Evolutionary conservation across 1,140 invertebrate species (phyloP).

Genomic region (Diorhabda elongata): DNA sequence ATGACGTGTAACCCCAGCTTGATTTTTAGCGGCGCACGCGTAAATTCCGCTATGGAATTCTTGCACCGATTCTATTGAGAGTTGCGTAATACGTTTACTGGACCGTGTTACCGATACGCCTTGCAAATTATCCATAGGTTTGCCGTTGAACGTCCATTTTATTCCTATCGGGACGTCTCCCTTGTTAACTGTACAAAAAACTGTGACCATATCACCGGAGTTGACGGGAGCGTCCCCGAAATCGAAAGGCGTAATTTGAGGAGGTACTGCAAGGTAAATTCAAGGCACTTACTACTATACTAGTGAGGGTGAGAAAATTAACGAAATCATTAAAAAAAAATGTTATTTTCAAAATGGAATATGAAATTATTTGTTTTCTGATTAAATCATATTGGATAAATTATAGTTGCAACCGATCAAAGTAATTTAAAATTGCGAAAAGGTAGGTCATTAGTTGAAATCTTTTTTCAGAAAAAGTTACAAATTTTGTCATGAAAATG

Average conservation of each 20-base stretch:
- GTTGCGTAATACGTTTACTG: conserved; percentile 59
- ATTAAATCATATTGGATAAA: too few species aligned
- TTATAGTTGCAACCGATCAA: too few species aligned
- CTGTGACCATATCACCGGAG: conserved; percentile 54
- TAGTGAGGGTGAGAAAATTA: background rate
- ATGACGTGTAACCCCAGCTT: conserved; percentile 58
- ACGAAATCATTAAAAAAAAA: conserved; percentile 1
- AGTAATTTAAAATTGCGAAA: too few species aligned
- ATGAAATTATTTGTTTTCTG: too few species aligned
- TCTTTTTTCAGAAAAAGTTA: too few species aligned
- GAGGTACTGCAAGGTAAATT: conserved; percentile 52
- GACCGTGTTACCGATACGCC: conserved; percentile 52
- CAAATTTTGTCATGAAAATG: too few species aligned
- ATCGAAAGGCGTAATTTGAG: conserved; percentile 52
- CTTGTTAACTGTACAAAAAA: conserved; percentile 54
- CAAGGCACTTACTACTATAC: background rate
- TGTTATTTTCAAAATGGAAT: too few species aligned
- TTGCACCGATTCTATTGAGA: conserved; percentile 60
- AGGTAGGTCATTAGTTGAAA: too few species aligned
- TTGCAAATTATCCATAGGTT: conserved; percentile 28
- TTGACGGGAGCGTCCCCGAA: conserved; percentile 51
- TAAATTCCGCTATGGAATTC: conserved; percentile 60
- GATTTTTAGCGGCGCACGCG: conserved; percentile 63
- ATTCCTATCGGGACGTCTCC: conserved; percentile 56
- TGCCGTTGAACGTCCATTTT: conserved; percentile 45